Evolutionary conservation across 2,113 vertebrate species (phyloP).

Genomic region (Herpailurus yagouaroundi): DNA sequence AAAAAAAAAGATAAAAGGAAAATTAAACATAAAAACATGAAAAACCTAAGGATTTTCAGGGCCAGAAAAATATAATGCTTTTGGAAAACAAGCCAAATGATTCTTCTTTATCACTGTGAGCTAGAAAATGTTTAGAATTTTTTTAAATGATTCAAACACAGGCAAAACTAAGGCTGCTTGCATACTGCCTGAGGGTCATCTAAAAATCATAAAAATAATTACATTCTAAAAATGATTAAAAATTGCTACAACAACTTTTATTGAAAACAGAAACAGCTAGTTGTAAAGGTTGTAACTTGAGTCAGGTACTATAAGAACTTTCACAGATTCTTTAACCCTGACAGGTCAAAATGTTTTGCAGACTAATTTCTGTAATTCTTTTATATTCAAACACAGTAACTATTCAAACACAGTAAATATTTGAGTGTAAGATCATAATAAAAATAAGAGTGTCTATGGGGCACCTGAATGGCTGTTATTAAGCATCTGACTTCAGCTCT

Average conservation of each 20-base stretch:
- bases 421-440: background rate
- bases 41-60: background rate
- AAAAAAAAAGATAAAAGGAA: background rate
- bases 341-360: background rate
- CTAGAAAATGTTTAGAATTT: background rate
- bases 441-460: background rate
- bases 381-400: background rate
- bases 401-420: background rate
- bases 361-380: background rate
- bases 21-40: background rate
- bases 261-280: background rate
- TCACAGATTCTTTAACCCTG: background rate
- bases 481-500: too few species aligned
- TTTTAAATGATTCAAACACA: background rate
- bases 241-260: background rate
- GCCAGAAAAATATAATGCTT: background rate
- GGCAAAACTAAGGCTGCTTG: background rate
- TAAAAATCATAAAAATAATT: conserved; percentile 16
- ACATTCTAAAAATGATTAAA: background rate
- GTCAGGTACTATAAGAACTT: background rate
- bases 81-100: background rate
- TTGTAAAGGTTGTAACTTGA: background rate
- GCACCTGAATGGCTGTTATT: too few species aligned
- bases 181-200: background rate
- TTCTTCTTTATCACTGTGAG: background rate